These are phyloP conservation scores for Oncopeltus fasciatus DNA, from an alignment of 1,140 invertebrate genomes.

Conservation along the genomic window DNA sequence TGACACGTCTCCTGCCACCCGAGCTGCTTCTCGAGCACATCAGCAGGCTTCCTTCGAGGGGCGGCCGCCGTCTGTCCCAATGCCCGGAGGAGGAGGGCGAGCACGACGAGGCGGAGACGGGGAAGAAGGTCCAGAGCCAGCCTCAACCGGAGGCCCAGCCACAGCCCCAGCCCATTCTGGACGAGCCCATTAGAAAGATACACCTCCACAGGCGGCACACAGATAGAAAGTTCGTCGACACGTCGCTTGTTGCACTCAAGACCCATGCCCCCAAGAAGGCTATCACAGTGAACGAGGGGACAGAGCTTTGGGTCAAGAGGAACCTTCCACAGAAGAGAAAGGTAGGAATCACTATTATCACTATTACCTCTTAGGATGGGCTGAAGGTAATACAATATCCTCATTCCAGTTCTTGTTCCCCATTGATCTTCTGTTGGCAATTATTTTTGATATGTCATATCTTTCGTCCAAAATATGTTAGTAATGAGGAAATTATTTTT, in stretches of 20 bases:
- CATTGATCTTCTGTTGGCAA: no score
- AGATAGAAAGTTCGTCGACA: slow-evolving; percentile 13
- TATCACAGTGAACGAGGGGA: neutral
- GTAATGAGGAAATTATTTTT: no score
- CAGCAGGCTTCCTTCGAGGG: neutral
- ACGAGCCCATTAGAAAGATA: no score
- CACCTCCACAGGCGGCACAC: slow-evolving; percentile 6
- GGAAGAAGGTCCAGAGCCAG: neutral
- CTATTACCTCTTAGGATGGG: neutral
- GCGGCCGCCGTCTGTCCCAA: neutral
- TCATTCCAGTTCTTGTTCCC: no score
- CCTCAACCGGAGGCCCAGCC: no score
- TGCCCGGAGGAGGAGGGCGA: slow-evolving; percentile 10
- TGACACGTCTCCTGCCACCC: neutral
- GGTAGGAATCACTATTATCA: neutral
- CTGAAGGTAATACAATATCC: no score
- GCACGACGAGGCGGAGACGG: neutral
- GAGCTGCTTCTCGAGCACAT: neutral
- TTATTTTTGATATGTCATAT: no score
- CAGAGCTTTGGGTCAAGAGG: slow-evolving; percentile 7
- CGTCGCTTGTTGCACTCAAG: slow-evolving; percentile 1
- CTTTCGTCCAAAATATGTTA: no score
- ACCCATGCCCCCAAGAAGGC: slow-evolving; percentile 5
- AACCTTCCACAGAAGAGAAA: neutral
- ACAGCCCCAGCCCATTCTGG: no score